These are phyloP conservation scores for Dynastes tityus DNA, from an alignment of 2,888 invertebrate genomes.

Conservation along the genomic window DNA sequence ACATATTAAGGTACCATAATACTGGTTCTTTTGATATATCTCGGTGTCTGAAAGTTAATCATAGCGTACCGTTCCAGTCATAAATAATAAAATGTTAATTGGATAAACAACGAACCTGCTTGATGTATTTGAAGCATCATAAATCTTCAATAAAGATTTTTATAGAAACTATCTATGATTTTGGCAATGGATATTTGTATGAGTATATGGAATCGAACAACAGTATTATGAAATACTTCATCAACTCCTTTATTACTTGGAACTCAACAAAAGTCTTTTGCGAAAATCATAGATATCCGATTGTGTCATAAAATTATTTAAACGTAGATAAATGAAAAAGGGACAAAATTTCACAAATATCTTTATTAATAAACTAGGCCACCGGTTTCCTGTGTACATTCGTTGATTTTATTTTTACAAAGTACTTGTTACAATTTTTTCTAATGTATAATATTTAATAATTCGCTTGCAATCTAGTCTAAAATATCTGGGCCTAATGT, in stretches of 20 bases:
- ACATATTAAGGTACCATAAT: slow-evolving; percentile 12
- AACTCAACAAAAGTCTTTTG: not conserved
- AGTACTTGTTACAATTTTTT: too few species aligned
- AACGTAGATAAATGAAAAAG: too few species aligned
- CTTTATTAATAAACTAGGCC: too few species aligned
- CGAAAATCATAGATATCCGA: not conserved
- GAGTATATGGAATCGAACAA: not conserved
- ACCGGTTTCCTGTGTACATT: too few species aligned
- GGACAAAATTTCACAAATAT: too few species aligned
- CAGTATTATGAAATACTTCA: not conserved
- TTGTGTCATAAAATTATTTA: not conserved
- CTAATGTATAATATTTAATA: too few species aligned
- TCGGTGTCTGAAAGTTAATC: slow-evolving; percentile 6
- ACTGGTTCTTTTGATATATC: slow-evolving; percentile 5
- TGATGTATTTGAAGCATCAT: not conserved
- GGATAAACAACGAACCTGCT: not conserved
- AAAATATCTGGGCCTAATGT: too few species aligned
- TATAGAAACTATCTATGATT: not conserved
- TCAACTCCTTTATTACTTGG: not conserved
- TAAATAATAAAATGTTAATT: slow-evolving; percentile 12
- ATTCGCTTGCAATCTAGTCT: too few species aligned
- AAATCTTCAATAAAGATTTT: not conserved
- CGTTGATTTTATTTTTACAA: too few species aligned
- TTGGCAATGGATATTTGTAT: not conserved
- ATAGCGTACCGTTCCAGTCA: not conserved